Base-by-base conservation (phyloP, 2,797 vertebrate species). In the Arrhamphus sclerolepis region DNA sequence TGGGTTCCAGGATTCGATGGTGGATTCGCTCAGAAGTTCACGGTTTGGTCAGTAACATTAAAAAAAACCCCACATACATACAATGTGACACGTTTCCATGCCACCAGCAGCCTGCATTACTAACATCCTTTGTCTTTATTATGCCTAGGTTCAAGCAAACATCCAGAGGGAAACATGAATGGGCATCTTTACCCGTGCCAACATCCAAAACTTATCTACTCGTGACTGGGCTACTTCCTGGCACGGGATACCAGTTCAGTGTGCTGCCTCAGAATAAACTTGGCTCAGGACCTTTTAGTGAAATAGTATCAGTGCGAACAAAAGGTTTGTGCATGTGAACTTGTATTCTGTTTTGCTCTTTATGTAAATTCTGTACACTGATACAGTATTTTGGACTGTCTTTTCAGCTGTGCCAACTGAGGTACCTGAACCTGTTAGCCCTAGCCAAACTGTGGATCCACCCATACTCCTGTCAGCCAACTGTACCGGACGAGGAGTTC, bases 1-100 rank as follows among this genome's bases (percentile, higher is more conserved):
- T 98, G 97, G 97, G 92, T 93, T 49, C 94, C 96, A 0, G 96
- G 97, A 1, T 99, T 97, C 58, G 96, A 99, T 11, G 97, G 97
- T 17, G 97, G 97, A 58, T 97, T 95, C 75, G 93, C 94, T 42
- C 97, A 99, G 89, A 93, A 93, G 82, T 98, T 97, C 89, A 97
- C 94, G 31, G 93, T 99, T 7, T 99, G 97, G 97, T 99, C 89
- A 77, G 90, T 87, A 52, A n/a, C 22, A 51, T 16, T 26, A 26
- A 26, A 26, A 21, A 7, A 51, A 24, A n/a, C n/a, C n/a, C n/a
- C 5, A 18, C n/a, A 48, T n/a, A 18, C 11, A 44, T 18, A 14
- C 31, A 40, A 0, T 9, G 2, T 28, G 13, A 54, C 11, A 1
- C 19, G 21, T 24, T 52, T 22, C 13, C 42, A 7, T 43, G 3